Conservation (phyloP, 2,888 invertebrate species). For the Lydus trimaculatus region DNA sequence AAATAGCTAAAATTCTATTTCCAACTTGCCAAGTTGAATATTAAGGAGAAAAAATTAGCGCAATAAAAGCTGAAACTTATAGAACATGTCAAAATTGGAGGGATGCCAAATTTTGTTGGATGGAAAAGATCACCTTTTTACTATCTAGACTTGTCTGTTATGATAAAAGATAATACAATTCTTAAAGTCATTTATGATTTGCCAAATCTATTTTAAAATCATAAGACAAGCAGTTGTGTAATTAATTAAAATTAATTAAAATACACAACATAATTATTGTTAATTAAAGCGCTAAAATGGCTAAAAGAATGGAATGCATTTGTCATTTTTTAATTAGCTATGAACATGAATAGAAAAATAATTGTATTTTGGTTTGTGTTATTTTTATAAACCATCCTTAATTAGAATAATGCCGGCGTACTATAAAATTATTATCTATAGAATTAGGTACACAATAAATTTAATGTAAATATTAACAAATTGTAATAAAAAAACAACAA, state of each 20-base stretch:
- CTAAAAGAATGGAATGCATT: neutral
- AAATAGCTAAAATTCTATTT: neutral
- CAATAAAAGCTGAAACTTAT: neutral
- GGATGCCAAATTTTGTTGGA: neutral
- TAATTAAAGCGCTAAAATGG: neutral
- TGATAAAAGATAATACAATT: neutral
- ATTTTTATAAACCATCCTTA: neutral
- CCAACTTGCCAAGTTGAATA: neutral
- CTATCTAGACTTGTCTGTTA: too few species aligned
- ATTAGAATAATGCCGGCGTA: neutral
- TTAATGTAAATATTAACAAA: neutral
- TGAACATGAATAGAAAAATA: neutral
- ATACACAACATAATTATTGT: neutral
- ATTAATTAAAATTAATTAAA: neutral
- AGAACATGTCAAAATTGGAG: neutral
- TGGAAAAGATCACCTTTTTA: neutral
- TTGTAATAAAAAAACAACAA: neutral
- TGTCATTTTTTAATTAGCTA: neutral
- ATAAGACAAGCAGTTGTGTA: neutral
- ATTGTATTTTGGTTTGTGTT: neutral
- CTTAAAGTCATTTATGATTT: too few species aligned
- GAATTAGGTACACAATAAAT: neutral
- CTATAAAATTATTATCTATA: slow-evolving; percentile 6
- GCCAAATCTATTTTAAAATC: neutral
- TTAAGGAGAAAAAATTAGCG: neutral